Evolutionary conservation across 2,113 vertebrate genomes (phyloP), one percentile per base, ranked within the genome.

Genomic region (Lagenorhynchus albirostris): DNA sequence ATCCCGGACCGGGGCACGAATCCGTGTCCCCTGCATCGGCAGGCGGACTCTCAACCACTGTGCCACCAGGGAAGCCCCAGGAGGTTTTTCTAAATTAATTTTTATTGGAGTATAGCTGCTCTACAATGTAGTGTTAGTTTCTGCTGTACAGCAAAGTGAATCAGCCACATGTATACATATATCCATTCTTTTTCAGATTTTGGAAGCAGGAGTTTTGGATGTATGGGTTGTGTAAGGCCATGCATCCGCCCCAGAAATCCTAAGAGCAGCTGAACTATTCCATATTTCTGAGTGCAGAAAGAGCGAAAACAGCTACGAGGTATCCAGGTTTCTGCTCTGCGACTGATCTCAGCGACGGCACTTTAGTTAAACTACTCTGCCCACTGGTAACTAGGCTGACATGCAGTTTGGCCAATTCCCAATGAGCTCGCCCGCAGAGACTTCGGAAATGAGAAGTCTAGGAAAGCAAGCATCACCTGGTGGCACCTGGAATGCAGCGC

Each of bases 1-100:
- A 0, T 47, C 9, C 44, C 9, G 0, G 44, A 47, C 9, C 9
- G 9, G 44, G 44, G 44, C 44, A 47, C 44, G 9, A 47, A 47
- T 9, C 44, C 9, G 44, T 2, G 2, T 10, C 44, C 44, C 44
- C 44, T 47, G 44, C 44, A 47, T 47, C 44, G 44, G 44, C 44
- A 44, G 44, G 44, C 8, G 44, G 44, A 44, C 44, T 44, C 44
- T 44, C 44, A 44, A 44, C 44, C 44, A 44, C 41, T 41, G 41
- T 0, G 41, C 41, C 41, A 41, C 41, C 41, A 41, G 41, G 41
- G 41, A 41, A 41, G 44, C 8, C 44, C 8, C n/a, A 38, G 18
- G 53, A 55, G 55, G 55, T 58, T 58, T 58, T 58, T 58, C 7
- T 0, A 21, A 58, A 58, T 58, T 58, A 58, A 18, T 21, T 58